Percentiles rank a stretch among this genome's conserved stretches.
phyloP scores from a whole-genome alignment of 2,113 vertebrate genomes.

The Campylorhamphus procurvoides region DNA sequence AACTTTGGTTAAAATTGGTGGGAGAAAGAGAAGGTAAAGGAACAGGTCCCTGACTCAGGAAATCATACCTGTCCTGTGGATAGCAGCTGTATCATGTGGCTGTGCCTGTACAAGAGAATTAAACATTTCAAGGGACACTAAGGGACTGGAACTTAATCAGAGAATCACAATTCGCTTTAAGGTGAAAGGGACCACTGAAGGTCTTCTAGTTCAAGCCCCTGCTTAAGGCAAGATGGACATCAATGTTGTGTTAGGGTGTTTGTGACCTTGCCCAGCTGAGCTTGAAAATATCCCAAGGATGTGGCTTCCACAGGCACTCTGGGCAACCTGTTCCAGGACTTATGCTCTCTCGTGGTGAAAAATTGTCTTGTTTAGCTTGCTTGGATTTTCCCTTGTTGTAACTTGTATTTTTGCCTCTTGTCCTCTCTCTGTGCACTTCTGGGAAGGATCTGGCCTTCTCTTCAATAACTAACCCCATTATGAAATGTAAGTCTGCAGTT shows the following conservation, averaged over 20 bases:
- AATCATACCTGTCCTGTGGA: not conserved
- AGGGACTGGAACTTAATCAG: not conserved
- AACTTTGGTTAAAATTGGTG: not conserved
- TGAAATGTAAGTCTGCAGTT: not conserved
- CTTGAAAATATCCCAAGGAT: not conserved
- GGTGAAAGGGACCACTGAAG: not conserved
- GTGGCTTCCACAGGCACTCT: not conserved
- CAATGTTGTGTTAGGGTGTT: not conserved
- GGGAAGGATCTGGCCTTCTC: not conserved
- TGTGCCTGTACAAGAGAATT: not conserved
- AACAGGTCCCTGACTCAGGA: not conserved
- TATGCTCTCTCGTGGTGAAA: not conserved
- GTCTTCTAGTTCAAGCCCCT: not conserved
- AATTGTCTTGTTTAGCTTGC: not conserved
- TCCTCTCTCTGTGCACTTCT: not conserved
- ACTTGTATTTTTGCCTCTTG: not conserved
- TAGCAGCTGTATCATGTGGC: not conserved
- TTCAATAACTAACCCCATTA: not conserved
- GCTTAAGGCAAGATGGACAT: not conserved
- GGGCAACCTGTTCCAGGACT: not conserved
- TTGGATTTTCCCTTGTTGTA: not conserved
- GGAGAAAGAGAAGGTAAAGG: not conserved
- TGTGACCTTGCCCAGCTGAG: not conserved
- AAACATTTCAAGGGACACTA: not conserved
- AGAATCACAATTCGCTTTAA: not conserved